Conservation (phyloP, 2,113 vertebrate species). For the Scomber scombrus region DNA sequence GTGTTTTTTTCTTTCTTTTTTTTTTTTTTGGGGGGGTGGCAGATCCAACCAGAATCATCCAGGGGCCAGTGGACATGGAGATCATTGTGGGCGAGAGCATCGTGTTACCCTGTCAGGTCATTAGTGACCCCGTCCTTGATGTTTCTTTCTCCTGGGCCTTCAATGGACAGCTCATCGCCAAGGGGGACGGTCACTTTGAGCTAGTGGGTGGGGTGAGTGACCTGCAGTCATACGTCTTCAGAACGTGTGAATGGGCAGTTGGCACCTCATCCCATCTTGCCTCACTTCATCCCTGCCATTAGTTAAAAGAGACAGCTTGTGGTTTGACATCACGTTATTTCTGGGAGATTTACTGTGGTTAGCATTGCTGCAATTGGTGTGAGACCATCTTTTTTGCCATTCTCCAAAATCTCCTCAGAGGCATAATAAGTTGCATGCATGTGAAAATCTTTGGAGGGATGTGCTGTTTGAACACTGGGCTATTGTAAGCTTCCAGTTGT, state of each 20-base stretch:
- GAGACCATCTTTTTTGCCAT: constrained; percentile 23
- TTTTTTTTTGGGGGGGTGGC: constrained; percentile 11
- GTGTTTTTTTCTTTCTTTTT: constrained; percentile 32
- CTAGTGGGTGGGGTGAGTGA: constrained; percentile 93
- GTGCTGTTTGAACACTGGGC: constrained; percentile 39
- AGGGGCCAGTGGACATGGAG: constrained; percentile 92
- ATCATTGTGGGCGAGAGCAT: constrained; percentile 94
- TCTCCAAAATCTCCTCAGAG: constrained; percentile 33
- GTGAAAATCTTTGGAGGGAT: constrained; percentile 32
- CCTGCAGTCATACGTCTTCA: constrained; percentile 39
- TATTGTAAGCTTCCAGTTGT: constrained; percentile 47
- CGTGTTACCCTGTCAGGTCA: constrained; percentile 91
- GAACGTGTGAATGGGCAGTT: constrained; percentile 69
- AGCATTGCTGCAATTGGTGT: constrained; percentile 38
- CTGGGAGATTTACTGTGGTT: constrained; percentile 40
- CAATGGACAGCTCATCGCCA: constrained; percentile 89
- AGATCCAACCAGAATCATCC: constrained; percentile 92
- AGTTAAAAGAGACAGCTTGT: constrained; percentile 62
- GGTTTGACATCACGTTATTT: constrained; percentile 47
- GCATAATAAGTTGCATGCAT: constrained; percentile 23
- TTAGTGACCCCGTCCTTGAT: constrained; percentile 90
- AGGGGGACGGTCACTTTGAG: constrained; percentile 91
- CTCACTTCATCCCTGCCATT: constrained; percentile 47
- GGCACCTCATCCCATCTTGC: constrained; percentile 54
- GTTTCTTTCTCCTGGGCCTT: constrained; percentile 94